Evolutionary conservation across 2,113 vertebrate species (phyloP).

Genomic region (Phoenicopterus ruber): DNA sequence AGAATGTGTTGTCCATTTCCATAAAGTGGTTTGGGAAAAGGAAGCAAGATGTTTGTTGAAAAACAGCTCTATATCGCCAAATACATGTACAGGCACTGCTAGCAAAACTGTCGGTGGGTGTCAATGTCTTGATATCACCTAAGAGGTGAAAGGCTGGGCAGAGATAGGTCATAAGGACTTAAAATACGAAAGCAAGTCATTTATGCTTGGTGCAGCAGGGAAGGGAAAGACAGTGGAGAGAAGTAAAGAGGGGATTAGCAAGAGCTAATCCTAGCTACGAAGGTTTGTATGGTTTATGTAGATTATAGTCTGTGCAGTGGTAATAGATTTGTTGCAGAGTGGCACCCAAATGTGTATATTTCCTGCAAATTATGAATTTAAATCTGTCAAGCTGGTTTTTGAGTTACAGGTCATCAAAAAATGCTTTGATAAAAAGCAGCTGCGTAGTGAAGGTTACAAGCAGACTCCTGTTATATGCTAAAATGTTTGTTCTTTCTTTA

Average conservation of each 20-base stretch:
- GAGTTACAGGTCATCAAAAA: not conserved
- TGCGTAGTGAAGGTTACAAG: not conserved
- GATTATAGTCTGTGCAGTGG: not conserved
- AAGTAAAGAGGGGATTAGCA: constrained; percentile 33
- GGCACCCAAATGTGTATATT: not conserved
- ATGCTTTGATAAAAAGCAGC: not conserved
- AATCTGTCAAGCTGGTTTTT: constrained; percentile 1
- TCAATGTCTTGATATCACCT: not conserved
- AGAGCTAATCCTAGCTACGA: constrained; percentile 31
- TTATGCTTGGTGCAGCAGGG: not conserved
- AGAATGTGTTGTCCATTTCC: not conserved
- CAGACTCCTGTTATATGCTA: not conserved
- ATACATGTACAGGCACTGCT: rapidly evolving
- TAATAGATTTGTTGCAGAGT: constrained; percentile 37
- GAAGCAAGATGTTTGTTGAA: not conserved
- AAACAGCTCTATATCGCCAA: not conserved
- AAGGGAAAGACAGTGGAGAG: not conserved
- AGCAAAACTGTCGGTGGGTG: not conserved
- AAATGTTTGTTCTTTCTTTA: not conserved
- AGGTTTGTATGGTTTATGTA: constrained; percentile 39
- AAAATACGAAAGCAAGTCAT: not conserved
- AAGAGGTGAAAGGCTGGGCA: not conserved
- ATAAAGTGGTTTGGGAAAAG: not conserved
- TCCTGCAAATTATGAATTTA: not conserved
- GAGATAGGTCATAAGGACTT: not conserved